These are phyloP conservation scores for Tragelaphus imberbis DNA, from an alignment of 2,113 vertebrate species.

Conservation along the genomic window DNA sequence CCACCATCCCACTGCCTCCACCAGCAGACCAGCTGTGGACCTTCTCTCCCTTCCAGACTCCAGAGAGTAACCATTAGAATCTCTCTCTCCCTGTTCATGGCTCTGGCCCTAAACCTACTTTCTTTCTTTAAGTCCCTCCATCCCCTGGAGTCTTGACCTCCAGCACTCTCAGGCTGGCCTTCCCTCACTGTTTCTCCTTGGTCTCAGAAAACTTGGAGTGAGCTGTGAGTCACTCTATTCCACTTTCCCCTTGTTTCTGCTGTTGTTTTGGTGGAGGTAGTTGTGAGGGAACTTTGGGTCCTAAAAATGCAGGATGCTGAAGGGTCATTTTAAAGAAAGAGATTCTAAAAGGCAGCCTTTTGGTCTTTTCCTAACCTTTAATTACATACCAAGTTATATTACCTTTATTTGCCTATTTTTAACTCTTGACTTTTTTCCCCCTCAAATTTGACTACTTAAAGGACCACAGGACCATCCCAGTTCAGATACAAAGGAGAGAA, in stretches of 20 bases:
- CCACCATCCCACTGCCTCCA: rapidly evolving
- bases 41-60: neutral
- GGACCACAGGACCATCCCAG: neutral
- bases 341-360: neutral
- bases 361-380: neutral
- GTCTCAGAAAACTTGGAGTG: neutral
- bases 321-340: neutral
- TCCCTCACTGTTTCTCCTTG: neutral
- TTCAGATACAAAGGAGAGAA: neutral
- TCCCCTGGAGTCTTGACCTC: neutral
- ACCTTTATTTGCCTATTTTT: neutral
- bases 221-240: rapidly evolving
- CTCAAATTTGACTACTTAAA: neutral
- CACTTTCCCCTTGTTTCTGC: neutral
- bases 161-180: too few relatives aligned
- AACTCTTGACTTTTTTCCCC: neutral
- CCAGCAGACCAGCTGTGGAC: neutral
- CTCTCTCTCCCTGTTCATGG: neutral
- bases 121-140: neutral
- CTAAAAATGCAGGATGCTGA: neutral
- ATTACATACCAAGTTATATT: neutral
- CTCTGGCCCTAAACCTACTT: neutral
- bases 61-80: neutral
- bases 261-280: neutral
- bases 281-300: neutral